Evolutionary conservation across 1,140 invertebrate genomes (phyloP), one percentile per base, ranked within the genome.

Genomic region (Ceratina calcarata): DNA sequence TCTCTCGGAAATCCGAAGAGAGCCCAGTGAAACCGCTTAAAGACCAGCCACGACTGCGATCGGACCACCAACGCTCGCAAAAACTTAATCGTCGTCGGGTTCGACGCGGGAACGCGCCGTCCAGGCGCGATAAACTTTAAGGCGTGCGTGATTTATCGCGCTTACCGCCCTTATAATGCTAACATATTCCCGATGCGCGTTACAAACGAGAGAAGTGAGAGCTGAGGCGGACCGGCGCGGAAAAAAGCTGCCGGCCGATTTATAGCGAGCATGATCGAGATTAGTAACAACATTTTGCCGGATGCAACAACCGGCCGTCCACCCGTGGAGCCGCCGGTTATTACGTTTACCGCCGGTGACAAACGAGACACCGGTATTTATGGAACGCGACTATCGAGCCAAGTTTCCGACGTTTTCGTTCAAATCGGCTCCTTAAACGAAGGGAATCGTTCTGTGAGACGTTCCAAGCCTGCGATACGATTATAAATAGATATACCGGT

Each of bases 11-110:
- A 86, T 32, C 13, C 53, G 49, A 61, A 58, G 15, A 16, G 49
- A 32, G 69, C 49, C 81, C 82, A 81, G 83, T 88, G 87, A 85
- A 90, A 89, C 81, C 84, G 82, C 87, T 87, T 68, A 68, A 82
- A 82, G 77, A 77, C 27, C 27, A 53, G 60, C 27, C 27, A 32
- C 27, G 27, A 32, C 27, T 1, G 58, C 72, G 45, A 61, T 53
- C 68, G 83, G 84, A 86, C 83, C 84, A 86, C 84, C 83, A 69
- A 68, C 83, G 84, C 72, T 53, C 22, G 69, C 20, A 85, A 86
- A 85, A 85, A 86, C 82, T 74, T 86, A 72, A 85, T 86, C 84
- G 83, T 73, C 73, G 49, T 64, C 27, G 60, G 20, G 60, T 81
- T 82, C 70, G 67, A 84, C 76, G 55, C 74, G 57, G 57, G 45